Evolutionary conservation across 2,888 invertebrate species (phyloP), one percentile per base, ranked within the genome.

Genomic region (Philaethria dido): DNA sequence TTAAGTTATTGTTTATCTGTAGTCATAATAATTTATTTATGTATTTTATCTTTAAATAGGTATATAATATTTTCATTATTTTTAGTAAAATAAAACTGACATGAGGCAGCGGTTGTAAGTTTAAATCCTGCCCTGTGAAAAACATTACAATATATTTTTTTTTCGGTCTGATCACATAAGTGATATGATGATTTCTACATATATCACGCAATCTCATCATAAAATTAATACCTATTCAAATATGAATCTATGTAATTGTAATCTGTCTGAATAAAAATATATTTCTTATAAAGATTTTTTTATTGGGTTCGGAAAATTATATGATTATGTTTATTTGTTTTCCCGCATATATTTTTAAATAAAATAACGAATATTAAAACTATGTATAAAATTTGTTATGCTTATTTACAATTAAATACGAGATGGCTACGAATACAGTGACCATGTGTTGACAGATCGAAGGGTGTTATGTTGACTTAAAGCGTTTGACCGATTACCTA

Each of bases 361-460:
- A 13, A 13, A 13, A 3, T 39, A 39, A 33, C 3, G 9, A 36
- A 9, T 6, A 0, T 25, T 2, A 16, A 29, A 33, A 52, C 29
- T n/a, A 52, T 52, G 13, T 25, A 29, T 25, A 29, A 50, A 50
- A 3, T 16, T 16, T 13, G 2, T 14, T 45, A 42, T 60, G 16
- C 16, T 18, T 45, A 45, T 45, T 45, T 25, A 44, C n/a, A 45
- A 8, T 16, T 45, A 29, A 44, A 59, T 50, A 20, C 52, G 62
- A 55, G 57, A 66, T 62, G 54, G 44, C 61, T 52, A 60, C 16
- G 44, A 62, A 54, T 59, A 66, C 74, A 73, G 73, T 77, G 73
- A 69, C 78, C 80, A 78, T 78, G 79, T 85, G 79, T 84, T 83
- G 79, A 84, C 82, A 83, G 82, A 86, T 83, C 77, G 79, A 77